These are phyloP conservation scores for Trichogramma dendrolimi DNA, from an alignment of 2,888 invertebrate species.

Conservation along the genomic window DNA sequence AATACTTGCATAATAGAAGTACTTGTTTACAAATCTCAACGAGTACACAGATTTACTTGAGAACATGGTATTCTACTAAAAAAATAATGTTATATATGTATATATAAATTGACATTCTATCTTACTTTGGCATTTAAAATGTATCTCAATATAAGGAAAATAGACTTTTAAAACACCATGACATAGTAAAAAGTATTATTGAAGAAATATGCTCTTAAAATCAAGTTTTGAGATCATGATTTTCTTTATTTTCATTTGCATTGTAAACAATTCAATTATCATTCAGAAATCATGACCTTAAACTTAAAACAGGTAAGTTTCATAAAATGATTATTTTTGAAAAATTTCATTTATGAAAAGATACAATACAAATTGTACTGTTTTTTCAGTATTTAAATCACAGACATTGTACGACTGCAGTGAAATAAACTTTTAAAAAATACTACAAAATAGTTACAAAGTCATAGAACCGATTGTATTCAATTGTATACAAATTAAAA, in stretches of 20 bases:
- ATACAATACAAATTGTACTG: constrained; percentile 26
- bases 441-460: constrained; percentile 30
- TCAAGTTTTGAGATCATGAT: constrained; percentile 22
- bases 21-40: constrained; percentile 5
- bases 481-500: constrained; percentile 41
- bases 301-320: too few relatives aligned
- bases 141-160: constrained; percentile 10
- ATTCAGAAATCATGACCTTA: too few relatives aligned
- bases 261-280: too few relatives aligned
- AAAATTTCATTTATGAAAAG: constrained; percentile 20
- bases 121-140: constrained; percentile 22
- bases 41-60: neutral
- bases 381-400: constrained; percentile 45
- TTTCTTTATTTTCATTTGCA: neutral
- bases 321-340: too few relatives aligned
- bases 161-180: constrained; percentile 16
- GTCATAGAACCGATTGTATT: constrained; percentile 28
- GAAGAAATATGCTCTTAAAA: constrained; percentile 16
- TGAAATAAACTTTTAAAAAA: constrained; percentile 26
- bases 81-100: constrained; percentile 11
- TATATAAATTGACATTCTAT: constrained; percentile 22
- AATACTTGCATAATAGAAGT: neutral
- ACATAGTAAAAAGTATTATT: neutral
- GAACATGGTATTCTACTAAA: constrained; percentile 15
- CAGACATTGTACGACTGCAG: constrained; percentile 42